Evolutionary conservation across 2,888 invertebrate species (phyloP), one percentile per base, ranked within the genome.

Genomic region (Melinaea menophilus): DNA sequence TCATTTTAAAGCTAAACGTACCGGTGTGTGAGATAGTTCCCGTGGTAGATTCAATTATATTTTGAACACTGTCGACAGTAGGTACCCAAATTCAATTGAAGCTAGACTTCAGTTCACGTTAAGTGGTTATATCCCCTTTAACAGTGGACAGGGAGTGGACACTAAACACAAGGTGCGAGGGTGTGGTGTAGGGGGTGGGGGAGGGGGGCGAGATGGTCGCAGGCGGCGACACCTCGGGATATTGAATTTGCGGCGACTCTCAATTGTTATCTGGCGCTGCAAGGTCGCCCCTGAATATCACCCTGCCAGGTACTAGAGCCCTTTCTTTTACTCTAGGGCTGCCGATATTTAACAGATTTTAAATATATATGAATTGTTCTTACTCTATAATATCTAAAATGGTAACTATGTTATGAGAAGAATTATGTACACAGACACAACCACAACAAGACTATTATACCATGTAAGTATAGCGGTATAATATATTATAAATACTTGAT

Each of bases 211-310:
- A 69, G 69, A 69, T 69, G 75, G 75, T 74, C 75, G 79, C 73
- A 75, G 75, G 75, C 75, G 78, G 76, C 79, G 84, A 85, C 87
- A 88, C 88, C 88, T 88, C 86, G 82, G 85, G 85, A 87, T 88
- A 90, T 90, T 90, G 89, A 88, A 89, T 89, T 88, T 88, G 89
- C 79, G 82, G 82, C 81, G 81, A 79, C 79, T 82, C 86, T 82
- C 89, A 86, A 87, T 89, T 90, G 89, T 89, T 89, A 88, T 89
- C 88, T 82, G 83, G 74, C 82, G 79, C 79, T 86, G 88, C 89
- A 89, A 89, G 88, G 89, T 88, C 87, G 84, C 74, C 78, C 77
- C 77, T 75, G 75, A 80, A 78, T 71, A 75, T 78, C 79, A 59
- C 77, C 78, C 75, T 69, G 75, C 76, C 88, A 88, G 88, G 87